Evolutionary conservation across 2,888 invertebrate genomes (phyloP).

Genomic region (Acrocera orbiculus): DNA sequence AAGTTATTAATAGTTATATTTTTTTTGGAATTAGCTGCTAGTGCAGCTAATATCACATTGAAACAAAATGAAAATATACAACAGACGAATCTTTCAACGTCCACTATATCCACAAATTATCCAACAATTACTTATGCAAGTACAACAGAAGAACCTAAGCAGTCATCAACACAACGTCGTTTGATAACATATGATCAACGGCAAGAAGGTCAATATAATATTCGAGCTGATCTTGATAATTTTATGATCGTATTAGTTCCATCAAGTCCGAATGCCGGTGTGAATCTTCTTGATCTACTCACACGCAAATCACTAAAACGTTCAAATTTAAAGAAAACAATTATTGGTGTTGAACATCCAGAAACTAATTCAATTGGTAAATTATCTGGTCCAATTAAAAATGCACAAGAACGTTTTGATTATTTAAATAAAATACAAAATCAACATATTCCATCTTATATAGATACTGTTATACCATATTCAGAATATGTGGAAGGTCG

Average conservation of each 20-base stretch:
- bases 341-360: too few species aligned
- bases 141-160: not conserved
- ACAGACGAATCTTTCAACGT: too few species aligned
- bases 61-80: too few species aligned
- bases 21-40: too few species aligned
- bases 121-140: not conserved
- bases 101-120: not conserved
- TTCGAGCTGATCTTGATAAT: conserved; percentile 56
- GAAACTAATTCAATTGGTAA: not conserved
- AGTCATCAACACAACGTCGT: conserved; percentile 16
- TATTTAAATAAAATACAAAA: not conserved
- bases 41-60: too few species aligned
- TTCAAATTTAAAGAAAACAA: conserved; percentile 11
- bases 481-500: conserved; percentile 45
- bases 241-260: conserved; percentile 50
- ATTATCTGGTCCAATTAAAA: not conserved
- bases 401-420: not conserved
- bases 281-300: conserved; percentile 21
- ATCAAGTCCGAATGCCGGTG: conserved; percentile 25
- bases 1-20: too few species aligned
- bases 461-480: not conserved
- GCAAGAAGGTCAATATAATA: conserved; percentile 58
- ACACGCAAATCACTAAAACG: conserved; percentile 20
- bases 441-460: not conserved
- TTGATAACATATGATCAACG: conserved; percentile 39